Conservation (phyloP, 2,113 vertebrate genomes). For the Megaceryle torquata region DNA sequence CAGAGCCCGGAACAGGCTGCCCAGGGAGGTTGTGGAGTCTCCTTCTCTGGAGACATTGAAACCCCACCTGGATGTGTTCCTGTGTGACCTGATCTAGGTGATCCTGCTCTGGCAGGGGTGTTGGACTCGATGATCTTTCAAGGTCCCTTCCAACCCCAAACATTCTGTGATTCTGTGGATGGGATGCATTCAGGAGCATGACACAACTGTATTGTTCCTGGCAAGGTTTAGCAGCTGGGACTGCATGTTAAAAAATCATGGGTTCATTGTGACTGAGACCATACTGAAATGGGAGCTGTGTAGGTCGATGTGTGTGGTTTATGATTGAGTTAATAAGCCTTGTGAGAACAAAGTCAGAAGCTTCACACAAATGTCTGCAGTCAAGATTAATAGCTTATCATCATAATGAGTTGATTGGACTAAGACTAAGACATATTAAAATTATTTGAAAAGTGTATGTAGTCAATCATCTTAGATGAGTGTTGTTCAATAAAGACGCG, state of each 20-base stretch:
- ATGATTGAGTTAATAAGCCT: neutral
- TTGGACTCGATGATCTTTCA: no score
- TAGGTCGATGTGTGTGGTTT: neutral
- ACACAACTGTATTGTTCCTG: neutral
- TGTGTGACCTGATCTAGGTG: no score
- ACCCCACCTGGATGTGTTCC: no score
- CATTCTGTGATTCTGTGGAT: no score
- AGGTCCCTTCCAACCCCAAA: no score
- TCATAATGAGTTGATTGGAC: neutral
- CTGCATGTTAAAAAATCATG: rapidly evolving
- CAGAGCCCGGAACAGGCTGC: no score
- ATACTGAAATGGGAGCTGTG: rapidly evolving
- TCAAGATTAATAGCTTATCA: neutral
- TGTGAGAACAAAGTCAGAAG: neutral
- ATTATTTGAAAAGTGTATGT: neutral
- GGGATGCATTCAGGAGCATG: neutral
- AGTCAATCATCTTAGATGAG: neutral
- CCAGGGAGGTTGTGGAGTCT: no score
- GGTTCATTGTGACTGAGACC: rapidly evolving
- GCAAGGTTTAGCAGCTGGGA: neutral
- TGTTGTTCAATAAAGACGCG: rapidly evolving
- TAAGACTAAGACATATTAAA: neutral
- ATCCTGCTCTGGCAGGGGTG: no score
- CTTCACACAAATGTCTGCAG: neutral
- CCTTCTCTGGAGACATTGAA: no score